A percentile compares a stretch with the other conserved stretches of the same genome.
phyloP scores from a whole-genome alignment of 2,113 vertebrate species.

The Pipa parva region DNA sequence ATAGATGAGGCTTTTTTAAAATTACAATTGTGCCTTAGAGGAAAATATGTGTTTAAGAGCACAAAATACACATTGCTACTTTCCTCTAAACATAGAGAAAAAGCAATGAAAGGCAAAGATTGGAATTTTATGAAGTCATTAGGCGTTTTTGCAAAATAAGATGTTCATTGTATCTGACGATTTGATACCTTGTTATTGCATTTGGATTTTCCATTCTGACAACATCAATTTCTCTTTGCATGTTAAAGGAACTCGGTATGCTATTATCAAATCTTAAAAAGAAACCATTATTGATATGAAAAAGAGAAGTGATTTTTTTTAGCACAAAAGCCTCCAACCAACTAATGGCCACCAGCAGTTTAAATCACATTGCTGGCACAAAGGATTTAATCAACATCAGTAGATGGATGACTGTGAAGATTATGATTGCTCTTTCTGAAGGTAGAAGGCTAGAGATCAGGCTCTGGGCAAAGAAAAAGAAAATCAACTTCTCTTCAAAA shows the following conservation, averaged over 20 bases:
- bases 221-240: constrained; percentile 47
- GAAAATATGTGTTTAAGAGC: constrained; percentile 46
- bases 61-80: constrained; percentile 25
- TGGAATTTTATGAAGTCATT: constrained; percentile 15
- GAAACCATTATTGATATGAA: constrained; percentile 46
- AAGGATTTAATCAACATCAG: constrained; percentile 47
- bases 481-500: constrained; percentile 14
- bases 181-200: constrained; percentile 52
- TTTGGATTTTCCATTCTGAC: constrained; percentile 10
- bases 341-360: constrained; percentile 44
- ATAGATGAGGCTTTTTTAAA: constrained; percentile 7
- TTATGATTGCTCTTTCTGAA: constrained; percentile 12
- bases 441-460: constrained; percentile 11
- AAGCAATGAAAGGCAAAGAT: constrained; percentile 47
- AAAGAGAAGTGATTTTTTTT: constrained; percentile 44
- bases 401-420: constrained; percentile 1
- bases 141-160: constrained; percentile 41
- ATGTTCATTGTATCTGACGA: constrained; percentile 43
- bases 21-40: constrained; percentile 14
- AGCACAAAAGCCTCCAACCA: constrained; percentile 34
- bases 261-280: constrained; percentile 42
- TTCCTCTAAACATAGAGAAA: constrained; percentile 50
- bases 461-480: neutral
- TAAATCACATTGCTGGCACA: constrained; percentile 45
- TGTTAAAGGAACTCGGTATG: constrained; percentile 44